These are phyloP conservation scores for Acleris emargana DNA, from an alignment of 2,888 invertebrate genomes.

Conservation along the genomic window DNA sequence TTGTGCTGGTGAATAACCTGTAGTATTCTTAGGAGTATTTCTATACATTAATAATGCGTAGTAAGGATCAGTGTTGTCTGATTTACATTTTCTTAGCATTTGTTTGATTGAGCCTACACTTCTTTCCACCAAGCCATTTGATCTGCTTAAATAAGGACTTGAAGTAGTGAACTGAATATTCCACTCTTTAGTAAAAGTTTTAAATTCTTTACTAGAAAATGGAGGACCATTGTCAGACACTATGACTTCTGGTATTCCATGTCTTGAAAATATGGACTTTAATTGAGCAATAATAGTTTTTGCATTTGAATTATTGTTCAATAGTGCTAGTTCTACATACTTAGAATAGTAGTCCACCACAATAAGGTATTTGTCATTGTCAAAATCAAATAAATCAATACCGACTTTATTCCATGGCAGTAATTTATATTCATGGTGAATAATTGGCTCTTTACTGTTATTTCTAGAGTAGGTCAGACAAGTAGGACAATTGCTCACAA, in stretches of 20 bases:
- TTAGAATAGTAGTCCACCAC: conserved; percentile 38
- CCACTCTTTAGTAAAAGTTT: conserved; percentile 2
- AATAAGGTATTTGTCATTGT: conserved; percentile 29
- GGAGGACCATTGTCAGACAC: not conserved
- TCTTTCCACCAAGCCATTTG: conserved; percentile 6
- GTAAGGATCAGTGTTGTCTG: not conserved
- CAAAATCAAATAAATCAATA: conserved; percentile 38
- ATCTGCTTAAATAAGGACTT: conserved; percentile 7
- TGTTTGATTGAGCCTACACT: not conserved
- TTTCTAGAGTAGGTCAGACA: conserved; percentile 20
- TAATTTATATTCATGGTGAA: conserved; percentile 24
- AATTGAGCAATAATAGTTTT: conserved; percentile 6
- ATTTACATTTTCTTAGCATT: not conserved
- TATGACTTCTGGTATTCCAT: conserved; percentile 27
- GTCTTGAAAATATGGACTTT: conserved; percentile 37
- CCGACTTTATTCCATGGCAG: conserved; percentile 32
- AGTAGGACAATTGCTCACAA: conserved; percentile 7
- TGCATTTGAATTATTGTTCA: not conserved
- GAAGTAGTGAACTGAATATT: not conserved
- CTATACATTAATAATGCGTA: not conserved
- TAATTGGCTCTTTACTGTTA: conserved; percentile 20
- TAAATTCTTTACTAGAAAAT: not conserved
- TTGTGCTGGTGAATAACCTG: not conserved
- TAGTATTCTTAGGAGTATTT: not conserved
- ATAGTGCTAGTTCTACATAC: conserved; percentile 30